Evolutionary conservation across 1,140 invertebrate species (phyloP).

Genomic region (Limonius californicus): DNA sequence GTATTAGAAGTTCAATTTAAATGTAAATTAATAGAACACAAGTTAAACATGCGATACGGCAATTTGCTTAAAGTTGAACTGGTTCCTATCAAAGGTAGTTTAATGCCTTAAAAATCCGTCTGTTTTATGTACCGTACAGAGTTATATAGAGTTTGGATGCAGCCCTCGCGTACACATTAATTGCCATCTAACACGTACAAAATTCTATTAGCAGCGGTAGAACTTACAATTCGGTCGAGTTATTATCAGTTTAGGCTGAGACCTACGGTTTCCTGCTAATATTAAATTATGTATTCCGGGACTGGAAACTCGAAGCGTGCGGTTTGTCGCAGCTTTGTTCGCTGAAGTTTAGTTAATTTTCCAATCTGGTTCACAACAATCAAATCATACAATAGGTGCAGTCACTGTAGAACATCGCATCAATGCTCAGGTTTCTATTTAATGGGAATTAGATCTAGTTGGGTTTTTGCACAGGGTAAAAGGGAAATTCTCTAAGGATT

Average conservation of each 20-base stretch:
- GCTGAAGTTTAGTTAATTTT: slow-evolving; percentile 19
- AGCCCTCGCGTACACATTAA: not conserved
- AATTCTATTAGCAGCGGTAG: slow-evolving; percentile 25
- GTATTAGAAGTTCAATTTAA: slow-evolving; percentile 8
- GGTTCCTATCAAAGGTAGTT: not conserved
- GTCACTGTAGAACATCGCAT: slow-evolving; percentile 15
- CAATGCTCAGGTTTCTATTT: not conserved
- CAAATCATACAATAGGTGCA: slow-evolving; percentile 15
- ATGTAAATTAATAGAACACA: slow-evolving; percentile 12
- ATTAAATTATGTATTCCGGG: slow-evolving; percentile 23
- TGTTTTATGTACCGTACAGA: not conserved
- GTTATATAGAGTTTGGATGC: too few species aligned
- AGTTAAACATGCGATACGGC: slow-evolving; percentile 12
- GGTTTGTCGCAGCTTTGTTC: slow-evolving; percentile 14
- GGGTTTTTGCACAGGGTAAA: too few species aligned
- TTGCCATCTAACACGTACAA: slow-evolving; percentile 20
- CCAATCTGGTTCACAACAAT: slow-evolving; percentile 22
- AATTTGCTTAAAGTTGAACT: slow-evolving; percentile 8
- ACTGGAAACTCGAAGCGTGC: slow-evolving; percentile 8
- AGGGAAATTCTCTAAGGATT: too few species aligned
- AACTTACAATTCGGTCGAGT: slow-evolving; percentile 25
- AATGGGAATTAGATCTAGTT: not conserved
- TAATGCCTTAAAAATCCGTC: not conserved
- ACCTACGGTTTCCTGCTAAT: slow-evolving; percentile 19
- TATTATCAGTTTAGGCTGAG: slow-evolving; percentile 20